Conservation (phyloP, 2,113 vertebrate species). For the Mus spicilegus region DNA sequence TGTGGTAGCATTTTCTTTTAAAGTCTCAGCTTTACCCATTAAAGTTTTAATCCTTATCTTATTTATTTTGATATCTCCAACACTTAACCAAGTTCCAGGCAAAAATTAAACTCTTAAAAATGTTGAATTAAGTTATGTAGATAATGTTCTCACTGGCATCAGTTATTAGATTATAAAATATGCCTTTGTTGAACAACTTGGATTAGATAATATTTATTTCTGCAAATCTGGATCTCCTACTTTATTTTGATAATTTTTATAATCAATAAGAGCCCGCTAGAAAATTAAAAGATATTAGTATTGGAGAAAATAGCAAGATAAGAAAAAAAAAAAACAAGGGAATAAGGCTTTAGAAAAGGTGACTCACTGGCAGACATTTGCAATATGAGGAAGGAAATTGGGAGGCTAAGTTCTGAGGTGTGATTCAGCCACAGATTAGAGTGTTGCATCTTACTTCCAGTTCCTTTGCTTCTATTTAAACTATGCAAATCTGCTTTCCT, state of each 20-base stretch:
- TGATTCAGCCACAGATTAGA: slow-evolving; percentile 77
- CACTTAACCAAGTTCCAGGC: background rate
- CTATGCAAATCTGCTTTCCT: slow-evolving; percentile 71
- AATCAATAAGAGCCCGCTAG: slow-evolving; percentile 10
- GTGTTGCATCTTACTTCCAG: slow-evolving; percentile 61
- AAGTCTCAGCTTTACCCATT: background rate
- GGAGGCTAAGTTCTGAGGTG: slow-evolving; percentile 69
- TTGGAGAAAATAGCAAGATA: slow-evolving; percentile 68
- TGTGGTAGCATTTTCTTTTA: slow-evolving; percentile 23
- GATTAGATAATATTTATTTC: background rate
- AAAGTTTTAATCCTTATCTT: background rate
- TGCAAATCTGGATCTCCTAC: background rate
- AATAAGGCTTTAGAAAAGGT: slow-evolving; percentile 68
- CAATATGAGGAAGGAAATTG: slow-evolving; percentile 65
- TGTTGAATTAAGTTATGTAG: slow-evolving; percentile 26
- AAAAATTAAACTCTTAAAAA: slow-evolving; percentile 1
- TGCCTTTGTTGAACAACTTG: background rate
- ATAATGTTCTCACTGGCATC: background rate
- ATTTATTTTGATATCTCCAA: slow-evolving; percentile 23
- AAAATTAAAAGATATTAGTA: slow-evolving; percentile 32
- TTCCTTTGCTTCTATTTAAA: slow-evolving; percentile 72
- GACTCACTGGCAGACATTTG: slow-evolving; percentile 73
- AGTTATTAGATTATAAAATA: slow-evolving; percentile 6
- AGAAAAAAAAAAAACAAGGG: slow-evolving; percentile 71
- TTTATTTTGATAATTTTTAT: slow-evolving; percentile 17